Conservation (phyloP, 2,113 vertebrate genomes). For the Sigmodon hispidus region DNA sequence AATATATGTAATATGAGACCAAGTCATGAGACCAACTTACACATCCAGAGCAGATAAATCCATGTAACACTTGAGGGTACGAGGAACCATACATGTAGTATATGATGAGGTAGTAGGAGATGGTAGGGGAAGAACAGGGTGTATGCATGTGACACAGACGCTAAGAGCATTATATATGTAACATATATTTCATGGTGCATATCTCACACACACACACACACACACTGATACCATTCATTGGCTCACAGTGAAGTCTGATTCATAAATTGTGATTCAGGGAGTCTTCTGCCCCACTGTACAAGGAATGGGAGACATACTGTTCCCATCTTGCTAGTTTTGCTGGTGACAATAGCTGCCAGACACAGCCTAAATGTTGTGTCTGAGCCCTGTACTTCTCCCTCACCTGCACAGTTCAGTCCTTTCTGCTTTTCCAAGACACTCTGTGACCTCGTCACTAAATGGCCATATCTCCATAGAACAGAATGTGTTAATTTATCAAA, state of each 20-base stretch:
- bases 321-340: not conserved
- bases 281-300: not conserved
- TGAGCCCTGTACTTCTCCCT: not conserved
- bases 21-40: not conserved
- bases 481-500: not conserved
- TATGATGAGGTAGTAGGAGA: not conserved
- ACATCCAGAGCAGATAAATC: not conserved
- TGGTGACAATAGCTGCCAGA: not conserved
- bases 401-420: not conserved
- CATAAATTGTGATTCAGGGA: not conserved
- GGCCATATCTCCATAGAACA: not conserved
- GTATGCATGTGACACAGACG: not conserved
- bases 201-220: not conserved
- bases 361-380: not conserved
- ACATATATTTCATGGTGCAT: not conserved
- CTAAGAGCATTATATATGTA: not conserved
- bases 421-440: not conserved
- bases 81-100: not conserved
- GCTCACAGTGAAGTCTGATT: not conserved
- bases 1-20: not conserved
- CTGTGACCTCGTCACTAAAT: not conserved
- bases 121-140: not conserved
- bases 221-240: not conserved
- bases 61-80: not conserved
- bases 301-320: not conserved